A percentile compares a stretch with the other conserved stretches of the same genome.
These are phyloP conservation scores for Scleropages formosus DNA, from an alignment of 2,797 vertebrate genomes.

Conservation along the genomic window DNA sequence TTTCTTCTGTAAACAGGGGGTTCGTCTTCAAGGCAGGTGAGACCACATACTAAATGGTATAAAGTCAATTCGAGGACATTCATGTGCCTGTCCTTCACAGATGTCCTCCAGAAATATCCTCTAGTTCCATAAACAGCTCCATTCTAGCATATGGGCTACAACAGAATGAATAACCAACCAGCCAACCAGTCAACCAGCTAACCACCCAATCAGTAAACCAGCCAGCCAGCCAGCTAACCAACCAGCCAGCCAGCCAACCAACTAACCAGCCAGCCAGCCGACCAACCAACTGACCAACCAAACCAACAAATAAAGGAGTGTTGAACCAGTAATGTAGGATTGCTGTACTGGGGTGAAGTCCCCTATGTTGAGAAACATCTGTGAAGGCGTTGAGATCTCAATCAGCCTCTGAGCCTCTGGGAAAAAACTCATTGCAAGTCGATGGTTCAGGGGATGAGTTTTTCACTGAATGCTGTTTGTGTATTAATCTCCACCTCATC, in stretches of 20 bases:
- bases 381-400: not conserved
- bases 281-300: not conserved
- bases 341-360: not conserved
- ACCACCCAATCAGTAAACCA: not conserved
- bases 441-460: no score
- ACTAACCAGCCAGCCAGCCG: no score
- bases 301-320: no score
- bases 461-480: no score
- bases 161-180: not conserved
- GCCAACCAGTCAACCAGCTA: not conserved
- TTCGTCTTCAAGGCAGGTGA: not conserved
- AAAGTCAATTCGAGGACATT: constrained; percentile 18
- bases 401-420: no score
- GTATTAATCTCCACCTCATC: no score
- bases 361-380: not conserved
- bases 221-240: no score
- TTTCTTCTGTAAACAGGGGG: not conserved
- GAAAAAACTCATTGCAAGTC: no score
- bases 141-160: not conserved
- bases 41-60: constrained; percentile 13
- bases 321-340: not conserved
- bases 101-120: no score
- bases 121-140: not conserved
- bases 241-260: not conserved
- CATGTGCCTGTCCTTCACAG: not conserved